Evolutionary conservation across 2,797 vertebrate genomes (phyloP), one percentile per base, ranked within the genome.

Genomic region (Sylvia borin): DNA sequence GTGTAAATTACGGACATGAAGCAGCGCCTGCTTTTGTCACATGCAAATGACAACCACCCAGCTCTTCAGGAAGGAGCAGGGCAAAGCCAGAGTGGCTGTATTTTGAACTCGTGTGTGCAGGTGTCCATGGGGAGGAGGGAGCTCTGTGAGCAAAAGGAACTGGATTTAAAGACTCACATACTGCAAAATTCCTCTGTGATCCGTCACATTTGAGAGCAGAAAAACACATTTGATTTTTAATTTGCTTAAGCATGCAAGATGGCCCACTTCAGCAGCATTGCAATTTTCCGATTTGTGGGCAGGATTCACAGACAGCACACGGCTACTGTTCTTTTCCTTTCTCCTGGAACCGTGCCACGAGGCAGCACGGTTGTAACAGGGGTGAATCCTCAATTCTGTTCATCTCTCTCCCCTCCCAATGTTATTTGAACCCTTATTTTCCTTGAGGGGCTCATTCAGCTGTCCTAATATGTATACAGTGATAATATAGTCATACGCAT

Each of bases 381-480:
- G 95, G 96, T 94, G 97, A 97, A 94, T 96, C 96, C 88, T 97
- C 95, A 89, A 11, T 96, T 97, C 97, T 94, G 88, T 79, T 83
- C 93, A 61, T 92, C 92, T 97, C 67, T 83, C 95, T 93, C 95
- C 93, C 95, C 88, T 90, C 94, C 86, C 97, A 92, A 71, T 90
- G 91, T 93, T 97, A 97, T 97, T 91, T 95, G 95, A 98, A 96
- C 97, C 85, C 96, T 97, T 96, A 98, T 97, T 97, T 97, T 97
- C 96, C 97, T 98, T 97, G 85, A 97, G 97, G 97, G 97, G 96
- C 92, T 95, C 92, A 96, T 97, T 97, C 97, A 88, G 95, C 96
- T 95, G 64, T 96, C 96, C 96, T 97, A 97, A 98, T 97, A 95
- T 91, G 95, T 98, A 97, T 91, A 97, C 93, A 96, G 93, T 82